phyloP scores from a whole-genome alignment of 2,888 invertebrate genomes.

The Eremobia ochroleuca region DNA sequence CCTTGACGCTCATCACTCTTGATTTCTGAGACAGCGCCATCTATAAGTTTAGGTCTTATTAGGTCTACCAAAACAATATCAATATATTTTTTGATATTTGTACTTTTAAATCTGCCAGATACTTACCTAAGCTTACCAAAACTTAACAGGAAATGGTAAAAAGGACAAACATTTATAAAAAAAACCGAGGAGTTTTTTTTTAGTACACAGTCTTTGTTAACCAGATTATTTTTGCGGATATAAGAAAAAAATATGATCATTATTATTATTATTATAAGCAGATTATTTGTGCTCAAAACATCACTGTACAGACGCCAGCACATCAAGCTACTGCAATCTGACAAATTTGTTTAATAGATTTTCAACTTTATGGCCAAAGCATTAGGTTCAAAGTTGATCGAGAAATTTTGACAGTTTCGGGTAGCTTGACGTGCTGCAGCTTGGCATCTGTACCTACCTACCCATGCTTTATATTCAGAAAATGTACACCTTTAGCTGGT shows the following conservation, averaged over 20 bases:
- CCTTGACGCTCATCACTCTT: background rate
- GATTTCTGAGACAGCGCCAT: conserved; percentile 5
- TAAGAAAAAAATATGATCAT: too few relatives aligned
- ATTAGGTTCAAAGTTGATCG: too few relatives aligned
- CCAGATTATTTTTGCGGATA: background rate
- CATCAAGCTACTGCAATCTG: too few relatives aligned
- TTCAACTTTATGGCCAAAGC: too few relatives aligned
- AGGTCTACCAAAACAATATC: background rate
- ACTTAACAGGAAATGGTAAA: background rate
- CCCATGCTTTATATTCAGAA: background rate
- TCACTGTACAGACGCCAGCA: too few relatives aligned
- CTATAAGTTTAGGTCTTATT: background rate
- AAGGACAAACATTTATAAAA: background rate
- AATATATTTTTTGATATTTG: background rate
- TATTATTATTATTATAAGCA: too few relatives aligned
- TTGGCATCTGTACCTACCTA: background rate
- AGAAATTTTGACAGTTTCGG: too few relatives aligned
- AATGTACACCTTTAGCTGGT: background rate
- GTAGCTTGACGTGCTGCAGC: too few relatives aligned
- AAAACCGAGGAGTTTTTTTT: background rate
- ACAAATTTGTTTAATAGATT: too few relatives aligned
- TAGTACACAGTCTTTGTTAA: background rate
- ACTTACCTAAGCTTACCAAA: background rate
- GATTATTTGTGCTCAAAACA: background rate
- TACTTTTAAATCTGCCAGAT: too few relatives aligned